Evolutionary conservation across 2,888 invertebrate species (phyloP).

Genomic region (Cosmia trapezina): DNA sequence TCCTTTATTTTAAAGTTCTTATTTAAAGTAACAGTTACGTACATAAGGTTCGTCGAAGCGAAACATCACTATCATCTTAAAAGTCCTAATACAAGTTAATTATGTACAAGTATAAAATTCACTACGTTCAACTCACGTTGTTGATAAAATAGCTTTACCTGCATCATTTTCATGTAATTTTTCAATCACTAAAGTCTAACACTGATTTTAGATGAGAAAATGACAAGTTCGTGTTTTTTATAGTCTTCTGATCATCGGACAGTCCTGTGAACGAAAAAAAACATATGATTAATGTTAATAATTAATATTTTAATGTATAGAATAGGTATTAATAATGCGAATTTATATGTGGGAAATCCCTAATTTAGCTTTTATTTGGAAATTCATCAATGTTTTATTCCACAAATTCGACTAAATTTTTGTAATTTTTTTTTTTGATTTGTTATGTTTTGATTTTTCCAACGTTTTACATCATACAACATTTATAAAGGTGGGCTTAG

Average conservation of each 20-base stretch:
- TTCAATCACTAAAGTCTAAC: slow-evolving; percentile 82
- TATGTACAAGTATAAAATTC: slow-evolving; percentile 89
- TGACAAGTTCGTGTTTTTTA: slow-evolving; percentile 68
- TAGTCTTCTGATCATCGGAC: slow-evolving; percentile 82
- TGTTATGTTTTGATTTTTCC: neutral
- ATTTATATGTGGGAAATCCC: neutral
- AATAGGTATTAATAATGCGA: neutral
- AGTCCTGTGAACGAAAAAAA: slow-evolving; percentile 76
- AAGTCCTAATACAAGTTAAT: slow-evolving; percentile 80
- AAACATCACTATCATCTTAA: slow-evolving; percentile 85
- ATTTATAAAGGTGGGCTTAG: neutral
- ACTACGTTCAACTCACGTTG: slow-evolving; percentile 81
- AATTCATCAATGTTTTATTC: neutral
- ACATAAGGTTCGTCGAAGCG: slow-evolving; percentile 85
- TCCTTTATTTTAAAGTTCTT: slow-evolving; percentile 83
- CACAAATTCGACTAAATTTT: no score
- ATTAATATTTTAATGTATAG: neutral
- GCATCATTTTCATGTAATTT: slow-evolving; percentile 77
- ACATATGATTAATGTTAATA: slow-evolving; percentile 10
- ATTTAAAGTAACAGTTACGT: slow-evolving; percentile 86
- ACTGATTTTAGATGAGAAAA: slow-evolving; percentile 82
- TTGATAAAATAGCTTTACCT: slow-evolving; percentile 79
- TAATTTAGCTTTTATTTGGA: neutral
- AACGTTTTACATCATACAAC: neutral
- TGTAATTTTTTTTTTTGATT: neutral